These are phyloP conservation scores for Acanthurus tractus DNA, from an alignment of 2,797 vertebrate species.

Conservation along the genomic window DNA sequence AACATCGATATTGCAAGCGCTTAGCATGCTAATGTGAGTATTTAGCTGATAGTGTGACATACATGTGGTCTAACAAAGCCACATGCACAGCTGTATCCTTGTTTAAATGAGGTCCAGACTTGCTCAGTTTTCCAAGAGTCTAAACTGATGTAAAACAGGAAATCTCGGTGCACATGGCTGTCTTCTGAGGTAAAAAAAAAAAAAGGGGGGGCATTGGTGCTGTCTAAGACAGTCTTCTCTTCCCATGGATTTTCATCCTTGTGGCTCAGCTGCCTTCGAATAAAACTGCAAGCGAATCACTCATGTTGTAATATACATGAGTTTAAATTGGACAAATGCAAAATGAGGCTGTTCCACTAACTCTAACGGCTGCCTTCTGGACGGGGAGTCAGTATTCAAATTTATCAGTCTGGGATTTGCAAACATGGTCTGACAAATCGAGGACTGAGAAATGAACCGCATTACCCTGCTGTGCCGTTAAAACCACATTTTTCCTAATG, in stretches of 20 bases:
- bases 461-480: background rate
- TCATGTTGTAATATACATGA: background rate
- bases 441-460: background rate
- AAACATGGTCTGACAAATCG: conserved; percentile 10
- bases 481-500: conserved; percentile 23
- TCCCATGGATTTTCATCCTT: background rate
- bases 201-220: background rate
- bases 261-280: background rate
- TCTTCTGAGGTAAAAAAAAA: background rate
- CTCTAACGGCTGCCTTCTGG: conserved; percentile 2
- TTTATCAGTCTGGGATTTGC: background rate
- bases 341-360: conserved; percentile 1
- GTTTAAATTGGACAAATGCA: conserved; percentile 2
- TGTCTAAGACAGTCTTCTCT: background rate
- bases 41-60: background rate
- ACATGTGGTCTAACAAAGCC: background rate
- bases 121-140: background rate
- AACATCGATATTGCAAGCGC: background rate
- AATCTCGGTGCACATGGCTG: background rate
- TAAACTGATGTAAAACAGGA: too few relatives aligned
- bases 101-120: background rate
- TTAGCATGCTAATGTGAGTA: background rate
- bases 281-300: background rate
- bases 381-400: background rate
- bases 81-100: background rate